These are phyloP conservation scores for Netelia fuscicornis DNA, from an alignment of 2,888 invertebrate genomes.

Conservation along the genomic window DNA sequence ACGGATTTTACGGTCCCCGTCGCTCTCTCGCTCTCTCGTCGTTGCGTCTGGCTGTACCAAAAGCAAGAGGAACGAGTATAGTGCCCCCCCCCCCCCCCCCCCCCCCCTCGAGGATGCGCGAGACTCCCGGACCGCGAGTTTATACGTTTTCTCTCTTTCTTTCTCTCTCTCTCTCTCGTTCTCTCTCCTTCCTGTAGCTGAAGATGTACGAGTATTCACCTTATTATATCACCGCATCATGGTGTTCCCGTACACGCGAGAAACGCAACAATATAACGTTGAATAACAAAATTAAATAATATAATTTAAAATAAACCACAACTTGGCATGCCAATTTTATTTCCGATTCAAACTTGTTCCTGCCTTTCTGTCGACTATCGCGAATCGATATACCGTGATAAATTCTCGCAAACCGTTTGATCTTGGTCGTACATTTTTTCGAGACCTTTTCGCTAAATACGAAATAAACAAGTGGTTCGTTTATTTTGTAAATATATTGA, in stretches of 20 bases:
- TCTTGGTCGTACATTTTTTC: no score
- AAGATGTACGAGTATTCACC: constrained; percentile 62
- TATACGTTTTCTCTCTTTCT: constrained; percentile 55
- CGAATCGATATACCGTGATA: no score
- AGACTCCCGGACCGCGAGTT: constrained; percentile 66
- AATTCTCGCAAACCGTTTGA: no score
- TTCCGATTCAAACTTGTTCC: no score
- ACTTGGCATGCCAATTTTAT: no score
- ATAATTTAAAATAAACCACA: constrained; percentile 2
- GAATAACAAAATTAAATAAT: constrained; percentile 26
- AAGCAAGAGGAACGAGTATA: not conserved
- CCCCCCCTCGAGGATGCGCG: constrained; percentile 53
- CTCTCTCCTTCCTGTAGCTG: constrained; percentile 5
- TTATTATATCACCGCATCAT: constrained; percentile 64
- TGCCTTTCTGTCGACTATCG: no score
- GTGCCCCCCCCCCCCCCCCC: constrained; percentile 18
- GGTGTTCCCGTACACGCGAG: constrained; percentile 31
- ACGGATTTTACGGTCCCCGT: constrained; percentile 70
- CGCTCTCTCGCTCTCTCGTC: constrained; percentile 4
- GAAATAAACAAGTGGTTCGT: no score
- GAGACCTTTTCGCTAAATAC: no score
- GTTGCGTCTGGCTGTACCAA: constrained; percentile 44
- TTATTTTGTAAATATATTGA: no score
- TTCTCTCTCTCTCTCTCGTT: not conserved
- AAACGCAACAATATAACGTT: constrained; percentile 50